phyloP scores from a whole-genome alignment of 2,888 invertebrate species.

The Eilema caniola region DNA sequence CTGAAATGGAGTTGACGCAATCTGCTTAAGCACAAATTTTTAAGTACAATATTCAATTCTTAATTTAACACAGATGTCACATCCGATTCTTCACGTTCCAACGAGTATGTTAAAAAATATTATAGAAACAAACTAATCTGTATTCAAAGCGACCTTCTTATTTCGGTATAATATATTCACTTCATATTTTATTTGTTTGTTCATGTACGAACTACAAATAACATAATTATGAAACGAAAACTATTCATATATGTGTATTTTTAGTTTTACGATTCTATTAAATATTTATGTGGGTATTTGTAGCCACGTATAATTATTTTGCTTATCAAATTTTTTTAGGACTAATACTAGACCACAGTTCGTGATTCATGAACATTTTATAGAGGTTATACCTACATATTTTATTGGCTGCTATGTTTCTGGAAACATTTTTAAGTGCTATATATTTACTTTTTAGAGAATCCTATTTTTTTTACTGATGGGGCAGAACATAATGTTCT shows the following conservation, averaged over 20 bases:
- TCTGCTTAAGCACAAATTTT: background rate
- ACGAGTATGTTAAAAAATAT: slow-evolving; percentile 1
- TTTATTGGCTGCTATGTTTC: too few species aligned
- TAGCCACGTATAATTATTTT: too few species aligned
- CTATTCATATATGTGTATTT: slow-evolving; percentile 17
- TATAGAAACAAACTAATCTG: background rate
- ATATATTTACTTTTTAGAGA: too few species aligned
- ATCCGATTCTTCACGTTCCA: background rate
- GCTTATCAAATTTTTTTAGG: too few species aligned
- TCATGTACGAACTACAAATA: slow-evolving; percentile 37
- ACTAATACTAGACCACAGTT: too few species aligned
- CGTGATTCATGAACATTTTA: too few species aligned
- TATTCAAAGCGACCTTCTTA: slow-evolving; percentile 11
- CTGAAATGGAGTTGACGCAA: background rate
- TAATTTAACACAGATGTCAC: background rate
- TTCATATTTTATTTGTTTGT: slow-evolving; percentile 29
- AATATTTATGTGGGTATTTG: too few species aligned
- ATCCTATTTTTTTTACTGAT: too few species aligned
- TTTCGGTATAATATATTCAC: slow-evolving; percentile 17
- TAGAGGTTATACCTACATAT: too few species aligned
- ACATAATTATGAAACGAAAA: slow-evolving; percentile 51
- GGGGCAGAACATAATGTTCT: too few species aligned
- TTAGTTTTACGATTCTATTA: background rate
- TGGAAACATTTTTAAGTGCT: too few species aligned
- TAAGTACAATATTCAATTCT: background rate